Conservation (phyloP, 1,140 invertebrate genomes). For the Drosophila leontia region DNA sequence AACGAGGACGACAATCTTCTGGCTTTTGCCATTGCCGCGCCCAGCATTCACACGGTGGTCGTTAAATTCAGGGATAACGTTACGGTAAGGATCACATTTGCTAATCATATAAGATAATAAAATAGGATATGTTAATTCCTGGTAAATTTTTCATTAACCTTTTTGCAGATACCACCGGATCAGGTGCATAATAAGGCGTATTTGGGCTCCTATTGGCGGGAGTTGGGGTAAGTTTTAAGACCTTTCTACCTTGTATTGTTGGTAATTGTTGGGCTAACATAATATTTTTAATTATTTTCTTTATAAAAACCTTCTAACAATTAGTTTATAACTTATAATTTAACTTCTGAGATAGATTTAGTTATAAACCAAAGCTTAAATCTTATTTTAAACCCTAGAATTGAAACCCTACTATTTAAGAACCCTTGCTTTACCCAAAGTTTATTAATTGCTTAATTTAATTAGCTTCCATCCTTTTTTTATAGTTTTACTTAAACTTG, state of each 20-base stretch:
- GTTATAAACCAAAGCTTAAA: not conserved
- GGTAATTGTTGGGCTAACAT: not conserved
- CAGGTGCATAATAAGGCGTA: slow-evolving; percentile 81
- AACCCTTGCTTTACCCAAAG: not conserved
- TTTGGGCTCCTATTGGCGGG: slow-evolving; percentile 83
- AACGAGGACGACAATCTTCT: slow-evolving; percentile 82
- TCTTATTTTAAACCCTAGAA: not conserved
- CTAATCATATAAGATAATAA: slow-evolving; percentile 20
- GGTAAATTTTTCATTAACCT: not conserved
- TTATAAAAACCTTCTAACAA: not conserved
- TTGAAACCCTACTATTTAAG: no score
- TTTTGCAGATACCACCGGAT: slow-evolving; percentile 77
- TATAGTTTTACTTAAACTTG: slow-evolving; percentile 8
- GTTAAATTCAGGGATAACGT: slow-evolving; percentile 84
- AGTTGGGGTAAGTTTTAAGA: slow-evolving; percentile 66
- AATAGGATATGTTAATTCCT: not conserved
- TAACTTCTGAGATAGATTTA: not conserved
- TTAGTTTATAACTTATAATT: not conserved
- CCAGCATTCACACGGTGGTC: slow-evolving; percentile 82
- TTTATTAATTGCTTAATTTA: not conserved
- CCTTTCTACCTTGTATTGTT: not conserved
- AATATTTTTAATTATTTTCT: not conserved
- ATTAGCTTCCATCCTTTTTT: not conserved
- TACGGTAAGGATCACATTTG: slow-evolving; percentile 58
- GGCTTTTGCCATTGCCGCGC: slow-evolving; percentile 84